Evolutionary conservation across 2,797 vertebrate species (phyloP).

Genomic region (Falco peregrinus): DNA sequence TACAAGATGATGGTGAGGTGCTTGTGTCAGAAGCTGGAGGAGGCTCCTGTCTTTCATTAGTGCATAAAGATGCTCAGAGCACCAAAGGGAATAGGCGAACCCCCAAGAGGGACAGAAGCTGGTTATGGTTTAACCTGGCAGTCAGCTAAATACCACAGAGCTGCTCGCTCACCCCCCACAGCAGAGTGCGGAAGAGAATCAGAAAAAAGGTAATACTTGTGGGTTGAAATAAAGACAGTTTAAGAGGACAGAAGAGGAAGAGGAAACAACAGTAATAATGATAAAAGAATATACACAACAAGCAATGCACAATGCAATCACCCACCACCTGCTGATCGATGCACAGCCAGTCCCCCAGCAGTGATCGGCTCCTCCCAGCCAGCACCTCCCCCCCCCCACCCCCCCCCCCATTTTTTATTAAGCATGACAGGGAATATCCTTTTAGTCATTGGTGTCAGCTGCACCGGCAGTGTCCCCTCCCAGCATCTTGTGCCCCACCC

Average conservation of each 20-base stretch:
- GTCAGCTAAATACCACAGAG: background rate
- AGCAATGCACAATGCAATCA: background rate
- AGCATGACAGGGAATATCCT: background rate
- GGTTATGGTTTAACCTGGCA: background rate
- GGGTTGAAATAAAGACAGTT: background rate
- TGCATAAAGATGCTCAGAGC: background rate
- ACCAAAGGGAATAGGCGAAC: background rate
- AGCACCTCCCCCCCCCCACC: background rate
- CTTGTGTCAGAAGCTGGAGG: background rate
- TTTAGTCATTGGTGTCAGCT: background rate
- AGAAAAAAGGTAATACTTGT: rapidly evolving
- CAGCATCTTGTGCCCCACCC: too few relatives aligned
- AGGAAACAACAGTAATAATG: too few relatives aligned
- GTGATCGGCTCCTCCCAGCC: rapidly evolving
- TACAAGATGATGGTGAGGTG: background rate
- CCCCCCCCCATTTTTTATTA: background rate
- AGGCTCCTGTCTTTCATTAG: background rate
- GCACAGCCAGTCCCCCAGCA: background rate
- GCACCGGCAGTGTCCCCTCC: background rate
- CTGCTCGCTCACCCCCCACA: background rate
- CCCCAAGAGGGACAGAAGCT: background rate
- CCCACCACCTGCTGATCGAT: rapidly evolving
- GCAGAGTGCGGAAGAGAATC: rapidly evolving
- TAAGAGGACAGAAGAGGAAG: background rate
- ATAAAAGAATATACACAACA: background rate